These are phyloP conservation scores for Centropyge bicolor DNA, from an alignment of 2,797 vertebrate species.

Conservation along the genomic window DNA sequence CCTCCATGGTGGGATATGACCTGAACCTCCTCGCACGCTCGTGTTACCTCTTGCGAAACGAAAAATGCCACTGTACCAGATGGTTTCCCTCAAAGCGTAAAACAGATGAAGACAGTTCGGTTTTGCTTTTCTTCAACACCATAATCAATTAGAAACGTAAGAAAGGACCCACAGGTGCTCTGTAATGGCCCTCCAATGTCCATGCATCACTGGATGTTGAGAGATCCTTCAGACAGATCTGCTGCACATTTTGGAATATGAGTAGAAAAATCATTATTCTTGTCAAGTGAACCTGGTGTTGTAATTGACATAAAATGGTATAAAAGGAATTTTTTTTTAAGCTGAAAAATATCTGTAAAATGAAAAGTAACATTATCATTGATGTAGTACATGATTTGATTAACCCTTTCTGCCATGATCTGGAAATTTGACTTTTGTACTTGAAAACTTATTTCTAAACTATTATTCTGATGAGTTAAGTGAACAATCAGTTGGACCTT, in stretches of 20 bases:
- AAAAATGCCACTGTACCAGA: constrained; percentile 57
- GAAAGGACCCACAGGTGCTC: neutral
- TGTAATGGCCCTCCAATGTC: neutral
- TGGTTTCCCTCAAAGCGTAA: constrained; percentile 31
- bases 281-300: neutral
- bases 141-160: neutral
- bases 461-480: too few species aligned
- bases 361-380: neutral
- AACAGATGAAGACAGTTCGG: neutral
- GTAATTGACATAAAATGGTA: neutral
- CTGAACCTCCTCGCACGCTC: constrained; percentile 51
- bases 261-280: neutral
- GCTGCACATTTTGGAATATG: neutral
- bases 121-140: neutral
- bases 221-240: neutral
- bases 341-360: neutral
- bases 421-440: neutral
- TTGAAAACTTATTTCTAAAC: too few species aligned
- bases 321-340: neutral
- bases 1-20: constrained; percentile 73
- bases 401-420: neutral
- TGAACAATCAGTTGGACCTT: too few species aligned
- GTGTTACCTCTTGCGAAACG: constrained; percentile 44
- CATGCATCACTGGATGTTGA: neutral
- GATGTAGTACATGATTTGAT: too few species aligned